These are phyloP conservation scores for Sciaenops ocellatus DNA, from an alignment of 2,797 vertebrate species.

Conservation along the genomic window DNA sequence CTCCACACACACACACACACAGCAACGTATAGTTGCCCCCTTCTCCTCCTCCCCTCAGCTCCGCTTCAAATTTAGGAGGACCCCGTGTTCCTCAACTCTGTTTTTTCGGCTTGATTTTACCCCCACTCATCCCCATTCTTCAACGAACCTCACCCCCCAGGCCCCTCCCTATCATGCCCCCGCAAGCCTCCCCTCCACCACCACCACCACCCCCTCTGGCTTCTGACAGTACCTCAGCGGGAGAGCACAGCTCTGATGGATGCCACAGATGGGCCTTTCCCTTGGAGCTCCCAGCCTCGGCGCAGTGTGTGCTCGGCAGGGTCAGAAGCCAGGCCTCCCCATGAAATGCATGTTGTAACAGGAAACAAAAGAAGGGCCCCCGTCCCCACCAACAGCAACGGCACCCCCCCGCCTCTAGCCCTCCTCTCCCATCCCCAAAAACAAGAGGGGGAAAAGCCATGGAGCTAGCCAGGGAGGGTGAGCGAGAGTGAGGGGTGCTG, in stretches of 20 bases:
- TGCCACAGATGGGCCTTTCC: slow-evolving; percentile 87
- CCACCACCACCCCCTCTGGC: slow-evolving; percentile 61
- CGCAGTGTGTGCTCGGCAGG: slow-evolving; percentile 78
- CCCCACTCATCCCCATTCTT: slow-evolving; percentile 59
- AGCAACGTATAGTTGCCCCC: background rate
- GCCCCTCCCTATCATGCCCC: slow-evolving; percentile 54
- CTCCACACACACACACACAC: slow-evolving; percentile 29
- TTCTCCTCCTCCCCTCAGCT: slow-evolving; percentile 19
- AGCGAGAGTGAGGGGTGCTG: slow-evolving; percentile 31
- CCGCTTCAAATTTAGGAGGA: slow-evolving; percentile 46
- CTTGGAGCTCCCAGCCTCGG: slow-evolving; percentile 74
- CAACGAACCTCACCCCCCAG: slow-evolving; percentile 42
- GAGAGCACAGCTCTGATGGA: slow-evolving; percentile 83
- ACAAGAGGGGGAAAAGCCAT: slow-evolving; percentile 51
- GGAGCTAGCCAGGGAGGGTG: slow-evolving; percentile 20
- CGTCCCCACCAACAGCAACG: slow-evolving; percentile 59
- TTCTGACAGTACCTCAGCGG: slow-evolving; percentile 84
- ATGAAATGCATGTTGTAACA: slow-evolving; percentile 83
- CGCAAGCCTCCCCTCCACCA: slow-evolving; percentile 45
- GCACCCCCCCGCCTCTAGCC: slow-evolving; percentile 59
- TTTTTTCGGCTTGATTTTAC: slow-evolving; percentile 63
- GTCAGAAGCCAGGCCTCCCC: slow-evolving; percentile 83
- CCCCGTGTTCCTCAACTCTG: slow-evolving; percentile 49
- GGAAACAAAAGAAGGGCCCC: slow-evolving; percentile 83
- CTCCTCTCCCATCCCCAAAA: slow-evolving; percentile 39